Base-by-base conservation (phyloP, 2,888 invertebrate species). In the Craniophora ligustri region DNA sequence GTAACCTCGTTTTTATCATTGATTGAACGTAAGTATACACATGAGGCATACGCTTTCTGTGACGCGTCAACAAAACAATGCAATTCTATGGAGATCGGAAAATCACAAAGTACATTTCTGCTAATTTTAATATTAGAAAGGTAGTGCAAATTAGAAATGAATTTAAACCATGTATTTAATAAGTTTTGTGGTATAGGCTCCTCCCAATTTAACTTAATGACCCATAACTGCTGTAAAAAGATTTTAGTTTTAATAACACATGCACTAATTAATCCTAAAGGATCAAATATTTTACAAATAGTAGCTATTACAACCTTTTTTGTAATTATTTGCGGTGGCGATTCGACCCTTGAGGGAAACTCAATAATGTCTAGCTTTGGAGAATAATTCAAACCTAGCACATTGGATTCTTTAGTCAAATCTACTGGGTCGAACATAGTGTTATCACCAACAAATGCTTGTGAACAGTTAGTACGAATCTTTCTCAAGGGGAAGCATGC, bases 141-240 rank as follows among this genome's bases (percentile, higher is more conserved):
- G 5, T 18, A 4, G 13, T 21, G 14, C 7, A 48, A n/a, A 5
- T 55, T 32, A 3, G 26, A 8, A 2, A 42, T 23, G n/a, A 44
- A 42, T 6, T 11, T 36, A 0, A 32, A 3, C 58, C 58, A 53
- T 8, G 3, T 26, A 8, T 54, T 54, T 7, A n/a, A 14, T 14
- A 40, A 8, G 1, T 35, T 5, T 0, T 28, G 2, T 8, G 56
- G 51, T 21, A 61, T 48, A 38, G 48, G 39, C 10, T 56, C 51
- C 23, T 61, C 61, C 61, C 61, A 61, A 28, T 53, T 48, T 38
- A 53, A 4, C 13, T 56, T 56, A 14, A 28, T 28, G 6, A 10
- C 15, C 56, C 53, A 56, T 26, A 61, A 28, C 6, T 19, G 7
- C 30, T 61, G 60, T n/a, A 61, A 28, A 13, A 61, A 18, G 18